Evolutionary conservation across 2,113 vertebrate species (phyloP).

Genomic region (Laterallus jamaicensis): DNA sequence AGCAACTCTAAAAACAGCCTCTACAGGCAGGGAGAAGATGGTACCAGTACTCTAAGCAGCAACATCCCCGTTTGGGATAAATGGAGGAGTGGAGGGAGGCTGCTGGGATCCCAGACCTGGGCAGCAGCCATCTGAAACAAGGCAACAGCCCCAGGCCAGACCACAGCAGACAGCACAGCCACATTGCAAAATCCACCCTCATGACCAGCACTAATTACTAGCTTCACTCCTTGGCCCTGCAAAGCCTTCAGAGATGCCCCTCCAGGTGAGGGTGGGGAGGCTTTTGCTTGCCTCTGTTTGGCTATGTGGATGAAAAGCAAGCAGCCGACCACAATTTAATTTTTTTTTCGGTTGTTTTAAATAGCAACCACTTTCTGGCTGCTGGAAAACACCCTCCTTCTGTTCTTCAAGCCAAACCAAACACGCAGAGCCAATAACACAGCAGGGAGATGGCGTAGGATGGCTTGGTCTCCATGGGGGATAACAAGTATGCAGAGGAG

Average conservation of each 20-base stretch:
- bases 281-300: background rate
- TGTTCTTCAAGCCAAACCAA: conserved; percentile 21
- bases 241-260: conserved; percentile 12
- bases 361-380: conserved; percentile 12
- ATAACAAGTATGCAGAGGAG: background rate
- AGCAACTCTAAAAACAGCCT: background rate
- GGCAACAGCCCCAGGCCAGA: background rate
- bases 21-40: background rate
- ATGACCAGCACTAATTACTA: conserved; percentile 38
- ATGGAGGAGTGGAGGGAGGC: background rate
- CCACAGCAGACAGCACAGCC: background rate
- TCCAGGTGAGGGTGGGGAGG: conserved; percentile 32
- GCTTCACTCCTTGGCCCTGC: background rate
- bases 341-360: background rate
- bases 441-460: background rate
- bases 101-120: background rate
- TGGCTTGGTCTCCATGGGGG: rapidly evolving
- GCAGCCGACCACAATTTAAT: background rate
- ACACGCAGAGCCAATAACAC: background rate
- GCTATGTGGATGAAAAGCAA: background rate
- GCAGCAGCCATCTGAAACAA: background rate
- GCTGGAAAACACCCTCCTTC: conserved; percentile 44
- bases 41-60: background rate
- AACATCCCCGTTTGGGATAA: background rate
- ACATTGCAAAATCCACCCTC: conserved; percentile 29